Conservation (phyloP, 2,888 invertebrate species). For the Drosophila silvestris region DNA sequence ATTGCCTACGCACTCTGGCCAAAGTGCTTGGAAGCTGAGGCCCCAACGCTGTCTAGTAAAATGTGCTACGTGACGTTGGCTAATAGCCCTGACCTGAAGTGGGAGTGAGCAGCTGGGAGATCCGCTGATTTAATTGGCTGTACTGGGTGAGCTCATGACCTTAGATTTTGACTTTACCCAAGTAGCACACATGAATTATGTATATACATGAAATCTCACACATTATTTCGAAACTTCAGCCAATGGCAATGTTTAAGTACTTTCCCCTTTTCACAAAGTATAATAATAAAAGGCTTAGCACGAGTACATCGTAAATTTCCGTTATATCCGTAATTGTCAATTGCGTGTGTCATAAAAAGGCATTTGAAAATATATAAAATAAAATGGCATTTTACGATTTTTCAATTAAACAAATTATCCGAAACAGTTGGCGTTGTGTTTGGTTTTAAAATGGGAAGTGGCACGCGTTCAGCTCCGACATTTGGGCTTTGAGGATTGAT, state of each 20-base stretch:
- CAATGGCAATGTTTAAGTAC: background rate
- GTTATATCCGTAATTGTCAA: slow-evolving; percentile 74
- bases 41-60: slow-evolving; percentile 24
- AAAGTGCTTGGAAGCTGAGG: slow-evolving; percentile 6
- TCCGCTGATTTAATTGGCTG: slow-evolving; percentile 57
- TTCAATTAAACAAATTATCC: slow-evolving; percentile 80
- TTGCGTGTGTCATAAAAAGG: slow-evolving; percentile 74
- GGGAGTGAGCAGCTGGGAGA: background rate
- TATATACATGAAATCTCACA: background rate
- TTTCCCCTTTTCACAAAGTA: slow-evolving; percentile 16
- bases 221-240: background rate
- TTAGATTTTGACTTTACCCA: slow-evolving; percentile 12
- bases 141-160: slow-evolving; percentile 4
- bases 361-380: slow-evolving; percentile 58
- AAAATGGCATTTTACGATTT: slow-evolving; percentile 77
- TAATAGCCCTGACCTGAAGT: slow-evolving; percentile 37
- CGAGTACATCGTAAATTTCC: slow-evolving; percentile 62
- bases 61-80: slow-evolving; percentile 66
- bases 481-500: slow-evolving; percentile 19
- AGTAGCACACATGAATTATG: slow-evolving; percentile 7
- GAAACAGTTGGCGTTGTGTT: slow-evolving; percentile 42
- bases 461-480: slow-evolving; percentile 48
- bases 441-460: slow-evolving; percentile 51
- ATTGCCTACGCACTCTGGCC: slow-evolving; percentile 58
- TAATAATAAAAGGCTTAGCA: slow-evolving; percentile 53